Evolutionary conservation across 2,797 vertebrate genomes (phyloP).

Genomic region (Notolabrus celidotus): DNA sequence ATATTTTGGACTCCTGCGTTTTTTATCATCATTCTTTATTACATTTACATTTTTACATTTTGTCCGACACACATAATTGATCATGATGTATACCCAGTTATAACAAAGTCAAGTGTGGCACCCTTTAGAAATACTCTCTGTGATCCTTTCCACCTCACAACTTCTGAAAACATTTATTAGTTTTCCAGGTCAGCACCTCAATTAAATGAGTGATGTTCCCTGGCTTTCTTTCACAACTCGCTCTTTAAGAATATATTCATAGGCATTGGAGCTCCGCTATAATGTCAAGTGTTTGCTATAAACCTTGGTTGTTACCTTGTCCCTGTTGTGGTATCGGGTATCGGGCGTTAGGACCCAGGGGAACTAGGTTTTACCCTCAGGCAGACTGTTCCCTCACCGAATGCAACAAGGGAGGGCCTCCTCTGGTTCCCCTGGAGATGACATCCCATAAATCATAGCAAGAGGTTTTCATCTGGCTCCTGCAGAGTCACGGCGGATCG

Average conservation of each 20-base stretch:
- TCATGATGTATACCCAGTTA: neutral
- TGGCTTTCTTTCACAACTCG: conserved; percentile 1
- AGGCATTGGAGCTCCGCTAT: conserved; percentile 12
- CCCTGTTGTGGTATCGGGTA: neutral
- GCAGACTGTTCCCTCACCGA: conserved; percentile 34
- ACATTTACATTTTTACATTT: conserved; percentile 1
- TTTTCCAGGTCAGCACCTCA: neutral
- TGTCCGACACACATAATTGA: neutral
- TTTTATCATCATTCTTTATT: neutral
- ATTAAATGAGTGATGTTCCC: conserved; percentile 2
- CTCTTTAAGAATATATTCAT: conserved; percentile 6
- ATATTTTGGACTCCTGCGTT: neutral
- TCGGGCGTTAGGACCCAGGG: conserved; percentile 43
- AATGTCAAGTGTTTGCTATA: conserved; percentile 24
- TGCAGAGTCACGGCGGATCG: conserved; percentile 74
- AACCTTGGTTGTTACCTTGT: conserved; percentile 14
- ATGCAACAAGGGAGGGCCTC: conserved; percentile 37
- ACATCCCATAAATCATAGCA: conserved; percentile 80
- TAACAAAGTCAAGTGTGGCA: neutral
- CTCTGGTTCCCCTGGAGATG: conserved; percentile 58
- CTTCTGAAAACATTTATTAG: neutral
- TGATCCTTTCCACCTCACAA: neutral
- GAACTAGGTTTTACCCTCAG: conserved; percentile 23
- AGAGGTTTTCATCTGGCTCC: conserved; percentile 75
- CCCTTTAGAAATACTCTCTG: neutral